phyloP scores from a whole-genome alignment of 2,888 invertebrate genomes.

The Lepidochrysops patricia region DNA sequence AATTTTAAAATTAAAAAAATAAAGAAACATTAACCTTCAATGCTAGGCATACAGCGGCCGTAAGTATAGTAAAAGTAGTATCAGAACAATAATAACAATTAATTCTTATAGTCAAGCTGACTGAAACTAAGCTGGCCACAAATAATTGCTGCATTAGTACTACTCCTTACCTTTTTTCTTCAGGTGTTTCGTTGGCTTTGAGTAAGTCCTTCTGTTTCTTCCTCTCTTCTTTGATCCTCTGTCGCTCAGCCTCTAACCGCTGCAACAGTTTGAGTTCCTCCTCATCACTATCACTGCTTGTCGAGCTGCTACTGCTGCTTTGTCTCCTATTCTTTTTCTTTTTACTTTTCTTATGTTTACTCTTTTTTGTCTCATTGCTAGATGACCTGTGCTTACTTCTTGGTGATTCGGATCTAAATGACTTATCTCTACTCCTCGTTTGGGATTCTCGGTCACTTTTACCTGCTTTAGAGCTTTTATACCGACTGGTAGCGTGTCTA shows the following conservation, averaged over 20 bases:
- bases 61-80: too few relatives aligned
- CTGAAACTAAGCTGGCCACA: not conserved
- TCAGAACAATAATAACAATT: too few relatives aligned
- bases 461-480: not conserved
- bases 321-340: conserved; percentile 45
- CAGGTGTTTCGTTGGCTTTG: conserved; percentile 95
- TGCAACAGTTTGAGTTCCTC: conserved; percentile 79
- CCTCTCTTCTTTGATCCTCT: conserved; percentile 77
- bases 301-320: conserved; percentile 42
- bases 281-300: conserved; percentile 59
- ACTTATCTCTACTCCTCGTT: conserved; percentile 30
- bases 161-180: conserved; percentile 82
- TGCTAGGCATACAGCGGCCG: too few relatives aligned
- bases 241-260: conserved; percentile 81
- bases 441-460: conserved; percentile 19
- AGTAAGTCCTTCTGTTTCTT: conserved; percentile 81
- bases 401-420: conserved; percentile 29
- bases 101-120: too few relatives aligned
- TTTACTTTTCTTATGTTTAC: conserved; percentile 43
- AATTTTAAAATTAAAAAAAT: not conserved
- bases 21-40: too few relatives aligned
- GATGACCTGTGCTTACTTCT: conserved; percentile 34
- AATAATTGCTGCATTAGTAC: not conserved
- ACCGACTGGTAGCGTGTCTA: not conserved
- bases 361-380: conserved; percentile 34